Evolutionary conservation across 2,797 vertebrate species (phyloP).

Genomic region (Gobionotothen gibberifrons): DNA sequence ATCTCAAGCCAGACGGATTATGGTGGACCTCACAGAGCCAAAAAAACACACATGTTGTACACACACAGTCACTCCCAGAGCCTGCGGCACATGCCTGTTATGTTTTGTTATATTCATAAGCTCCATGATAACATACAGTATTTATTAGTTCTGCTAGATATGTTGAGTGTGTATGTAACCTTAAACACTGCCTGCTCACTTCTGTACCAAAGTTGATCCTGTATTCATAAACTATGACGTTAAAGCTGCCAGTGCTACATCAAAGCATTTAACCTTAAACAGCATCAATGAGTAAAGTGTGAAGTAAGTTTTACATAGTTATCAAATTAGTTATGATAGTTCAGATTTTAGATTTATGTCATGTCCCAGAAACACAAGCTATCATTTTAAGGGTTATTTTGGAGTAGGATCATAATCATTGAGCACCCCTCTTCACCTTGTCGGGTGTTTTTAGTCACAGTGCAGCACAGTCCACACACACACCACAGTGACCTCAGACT

Average conservation of each 20-base stretch:
- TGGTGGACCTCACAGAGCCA: slow-evolving; percentile 19
- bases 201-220: background rate
- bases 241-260: no score
- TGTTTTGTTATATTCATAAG: slow-evolving; percentile 20
- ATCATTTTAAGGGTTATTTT: background rate
- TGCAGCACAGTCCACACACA: background rate
- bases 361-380: background rate
- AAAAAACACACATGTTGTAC: slow-evolving; percentile 21
- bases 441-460: background rate
- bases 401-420: background rate
- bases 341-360: no score
- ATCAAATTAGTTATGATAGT: no score
- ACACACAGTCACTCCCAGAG: slow-evolving; percentile 14
- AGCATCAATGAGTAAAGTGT: no score
- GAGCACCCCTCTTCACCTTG: background rate
- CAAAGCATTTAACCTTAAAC: no score
- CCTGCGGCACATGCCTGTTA: background rate
- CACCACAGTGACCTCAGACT: slow-evolving; percentile 31
- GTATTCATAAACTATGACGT: background rate
- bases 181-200: background rate
- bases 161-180: background rate
- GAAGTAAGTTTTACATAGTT: no score
- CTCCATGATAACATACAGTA: slow-evolving; percentile 10
- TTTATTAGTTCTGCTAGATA: slow-evolving; percentile 22
- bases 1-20: slow-evolving; percentile 39